Conservation (phyloP, 2,797 vertebrate species). For the Kryptolebias ocellatus region DNA sequence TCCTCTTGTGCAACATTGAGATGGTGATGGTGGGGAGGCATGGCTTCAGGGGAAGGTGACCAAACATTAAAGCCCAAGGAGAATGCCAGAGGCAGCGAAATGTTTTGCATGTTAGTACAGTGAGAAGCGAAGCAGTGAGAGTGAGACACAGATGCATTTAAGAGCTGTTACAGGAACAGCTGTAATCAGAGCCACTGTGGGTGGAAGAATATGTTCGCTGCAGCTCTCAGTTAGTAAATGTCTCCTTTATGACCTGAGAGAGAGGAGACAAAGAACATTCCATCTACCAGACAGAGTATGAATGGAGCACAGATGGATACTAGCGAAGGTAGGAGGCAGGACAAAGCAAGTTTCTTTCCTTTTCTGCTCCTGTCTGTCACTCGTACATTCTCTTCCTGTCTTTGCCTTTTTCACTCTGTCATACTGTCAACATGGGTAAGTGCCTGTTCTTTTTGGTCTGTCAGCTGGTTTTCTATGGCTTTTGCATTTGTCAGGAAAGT, state of each 20-base stretch:
- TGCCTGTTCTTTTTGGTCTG: conserved; percentile 65
- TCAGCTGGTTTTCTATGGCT: conserved; percentile 64
- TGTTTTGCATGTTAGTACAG: conserved; percentile 53
- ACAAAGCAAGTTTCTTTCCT: conserved; percentile 15
- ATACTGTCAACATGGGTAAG: conserved; percentile 57
- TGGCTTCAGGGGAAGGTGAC: conserved; percentile 8
- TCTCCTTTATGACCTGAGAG: conserved; percentile 59
- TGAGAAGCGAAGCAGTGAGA: conserved; percentile 51
- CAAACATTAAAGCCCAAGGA: conserved; percentile 34
- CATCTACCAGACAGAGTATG: conserved; percentile 46
- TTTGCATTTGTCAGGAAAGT: conserved; percentile 74
- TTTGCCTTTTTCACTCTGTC: conserved; percentile 36
- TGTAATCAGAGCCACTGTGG: conserved; percentile 69
- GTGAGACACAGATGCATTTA: conserved; percentile 47
- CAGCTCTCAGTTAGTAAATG: conserved; percentile 57
- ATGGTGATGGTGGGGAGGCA: conserved; percentile 15
- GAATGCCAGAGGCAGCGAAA: conserved; percentile 44
- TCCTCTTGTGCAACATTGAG: conserved; percentile 50
- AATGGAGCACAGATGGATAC: conserved; percentile 60
- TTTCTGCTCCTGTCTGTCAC: conserved; percentile 27
- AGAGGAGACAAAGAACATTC: conserved; percentile 38
- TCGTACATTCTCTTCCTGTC: conserved; percentile 9
- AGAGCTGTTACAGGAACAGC: conserved; percentile 56
- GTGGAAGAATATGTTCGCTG: conserved; percentile 47
- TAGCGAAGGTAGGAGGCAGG: conserved; percentile 65